Conservation (phyloP, 2,113 vertebrate species). For the Paramisgurnus dabryanus region DNA sequence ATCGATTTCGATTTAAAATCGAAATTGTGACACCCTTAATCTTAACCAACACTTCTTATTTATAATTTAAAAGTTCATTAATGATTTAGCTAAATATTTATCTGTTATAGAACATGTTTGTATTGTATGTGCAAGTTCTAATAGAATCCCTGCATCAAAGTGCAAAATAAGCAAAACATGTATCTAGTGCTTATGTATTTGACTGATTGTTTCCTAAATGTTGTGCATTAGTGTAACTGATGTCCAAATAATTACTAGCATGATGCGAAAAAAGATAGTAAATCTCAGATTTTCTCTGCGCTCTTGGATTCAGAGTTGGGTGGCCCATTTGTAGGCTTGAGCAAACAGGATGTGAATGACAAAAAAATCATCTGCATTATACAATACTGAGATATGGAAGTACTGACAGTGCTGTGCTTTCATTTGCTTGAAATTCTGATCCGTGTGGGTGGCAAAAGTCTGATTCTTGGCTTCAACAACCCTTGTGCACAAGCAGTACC, state of each 20-base stretch:
- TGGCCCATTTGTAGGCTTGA: constrained; percentile 59
- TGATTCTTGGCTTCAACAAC: constrained; percentile 6
- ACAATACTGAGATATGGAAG: constrained; percentile 49
- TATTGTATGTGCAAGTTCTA: neutral
- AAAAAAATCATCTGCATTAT: constrained; percentile 54
- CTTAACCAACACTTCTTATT: too few relatives aligned
- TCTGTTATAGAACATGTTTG: neutral
- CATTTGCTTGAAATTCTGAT: constrained; percentile 7
- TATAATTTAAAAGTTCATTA: too few relatives aligned
- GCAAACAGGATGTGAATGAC: constrained; percentile 70
- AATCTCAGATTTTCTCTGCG: neutral
- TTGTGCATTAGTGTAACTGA: neutral
- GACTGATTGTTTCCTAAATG: neutral
- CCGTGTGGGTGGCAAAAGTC: constrained; percentile 30
- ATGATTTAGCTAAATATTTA: neutral
- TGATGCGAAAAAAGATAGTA: neutral
- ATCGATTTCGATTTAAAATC: too few relatives aligned
- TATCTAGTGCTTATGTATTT: neutral
- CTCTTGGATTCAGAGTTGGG: constrained; percentile 38
- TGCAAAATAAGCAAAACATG: neutral
- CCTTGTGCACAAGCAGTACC: constrained; percentile 13
- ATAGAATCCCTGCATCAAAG: neutral
- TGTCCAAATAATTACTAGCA: constrained; percentile 6
- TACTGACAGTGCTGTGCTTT: constrained; percentile 20
- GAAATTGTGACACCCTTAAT: too few relatives aligned